These are phyloP conservation scores for Aphidius gifuensis DNA, from an alignment of 1,140 invertebrate species.

Conservation along the genomic window DNA sequence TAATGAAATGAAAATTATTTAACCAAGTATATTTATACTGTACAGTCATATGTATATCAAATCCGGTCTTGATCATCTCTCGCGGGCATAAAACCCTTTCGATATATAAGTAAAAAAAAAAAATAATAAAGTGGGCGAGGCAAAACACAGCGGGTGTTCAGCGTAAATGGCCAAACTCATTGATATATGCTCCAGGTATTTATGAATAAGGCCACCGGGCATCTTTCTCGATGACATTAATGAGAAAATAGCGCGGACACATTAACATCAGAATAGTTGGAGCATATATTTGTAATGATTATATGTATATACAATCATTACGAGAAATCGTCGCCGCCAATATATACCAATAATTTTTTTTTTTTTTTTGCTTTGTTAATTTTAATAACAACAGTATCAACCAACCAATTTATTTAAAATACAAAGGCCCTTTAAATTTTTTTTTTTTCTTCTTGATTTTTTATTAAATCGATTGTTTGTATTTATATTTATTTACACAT, in stretches of 20 bases:
- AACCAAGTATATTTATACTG: too few relatives aligned
- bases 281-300: not conserved
- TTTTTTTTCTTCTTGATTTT: too few relatives aligned
- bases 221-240: conserved; percentile 24
- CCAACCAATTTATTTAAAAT: too few relatives aligned
- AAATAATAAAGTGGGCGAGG: conserved; percentile 19
- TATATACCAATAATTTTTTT: too few relatives aligned
- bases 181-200: conserved; percentile 27
- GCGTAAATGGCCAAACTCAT: conserved; percentile 26
- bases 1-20: too few relatives aligned
- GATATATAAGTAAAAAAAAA: too few relatives aligned
- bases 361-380: too few relatives aligned
- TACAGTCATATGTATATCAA: not conserved
- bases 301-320: conserved; percentile 23
- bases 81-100: not conserved
- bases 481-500: too few relatives aligned
- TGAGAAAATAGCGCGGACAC: conserved; percentile 26
- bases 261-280: not conserved
- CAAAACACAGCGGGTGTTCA: conserved; percentile 17
- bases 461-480: too few relatives aligned
- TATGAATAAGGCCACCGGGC: conserved; percentile 26
- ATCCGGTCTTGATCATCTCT: conserved; percentile 12
- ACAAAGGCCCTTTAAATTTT: too few relatives aligned
- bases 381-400: too few relatives aligned
- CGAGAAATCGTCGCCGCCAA: conserved; percentile 14